These are phyloP conservation scores for Nomada ferruginata DNA, from an alignment of 2,888 invertebrate species.

Conservation along the genomic window DNA sequence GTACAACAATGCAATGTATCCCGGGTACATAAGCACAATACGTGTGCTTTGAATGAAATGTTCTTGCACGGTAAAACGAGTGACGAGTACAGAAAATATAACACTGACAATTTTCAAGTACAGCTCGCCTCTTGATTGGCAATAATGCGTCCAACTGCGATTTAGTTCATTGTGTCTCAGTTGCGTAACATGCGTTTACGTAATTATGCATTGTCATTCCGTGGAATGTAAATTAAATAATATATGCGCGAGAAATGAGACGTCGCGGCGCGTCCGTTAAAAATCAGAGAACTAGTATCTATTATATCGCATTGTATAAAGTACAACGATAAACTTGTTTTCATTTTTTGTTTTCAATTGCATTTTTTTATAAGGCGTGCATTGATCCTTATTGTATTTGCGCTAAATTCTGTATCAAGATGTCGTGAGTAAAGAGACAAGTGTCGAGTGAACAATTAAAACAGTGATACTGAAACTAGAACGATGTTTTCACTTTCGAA, in stretches of 20 bases:
- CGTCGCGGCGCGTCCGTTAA: neutral
- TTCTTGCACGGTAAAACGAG: neutral
- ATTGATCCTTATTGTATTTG: neutral
- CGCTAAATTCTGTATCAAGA: neutral
- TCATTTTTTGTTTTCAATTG: too few species aligned
- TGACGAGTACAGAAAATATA: too few species aligned
- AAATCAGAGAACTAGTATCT: neutral
- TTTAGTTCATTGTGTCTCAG: neutral
- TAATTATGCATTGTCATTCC: slow-evolving; percentile 1
- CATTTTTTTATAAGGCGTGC: too few species aligned
- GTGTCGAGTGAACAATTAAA: neutral
- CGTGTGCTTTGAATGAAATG: neutral
- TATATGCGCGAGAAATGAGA: neutral
- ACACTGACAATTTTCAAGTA: too few species aligned
- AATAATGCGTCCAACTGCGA: neutral
- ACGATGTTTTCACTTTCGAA: neutral
- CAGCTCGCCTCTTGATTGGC: neutral
- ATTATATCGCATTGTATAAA: too few species aligned
- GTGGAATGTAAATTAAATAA: neutral
- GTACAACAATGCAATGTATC: neutral
- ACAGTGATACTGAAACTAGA: neutral
- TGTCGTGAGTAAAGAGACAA: neutral
- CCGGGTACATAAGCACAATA: neutral
- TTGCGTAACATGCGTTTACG: neutral
- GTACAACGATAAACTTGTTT: too few species aligned